phyloP scores from a whole-genome alignment of 1,140 invertebrate genomes.

The Euglossa dilemma region DNA sequence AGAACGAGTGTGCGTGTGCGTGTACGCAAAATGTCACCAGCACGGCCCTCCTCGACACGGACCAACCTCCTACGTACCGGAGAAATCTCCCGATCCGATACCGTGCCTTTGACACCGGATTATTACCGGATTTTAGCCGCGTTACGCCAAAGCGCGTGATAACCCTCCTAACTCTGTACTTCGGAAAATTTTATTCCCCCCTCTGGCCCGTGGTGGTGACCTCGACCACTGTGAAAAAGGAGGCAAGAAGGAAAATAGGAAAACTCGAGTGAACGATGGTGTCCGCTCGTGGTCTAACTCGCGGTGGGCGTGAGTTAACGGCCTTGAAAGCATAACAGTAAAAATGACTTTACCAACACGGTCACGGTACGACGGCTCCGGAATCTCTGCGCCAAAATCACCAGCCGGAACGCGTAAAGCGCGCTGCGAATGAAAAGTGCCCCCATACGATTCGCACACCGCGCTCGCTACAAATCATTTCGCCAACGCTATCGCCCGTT shows the following conservation, averaged over 20 bases:
- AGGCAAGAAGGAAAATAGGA: too few relatives aligned
- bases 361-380: slow-evolving; percentile 53
- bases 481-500: neutral
- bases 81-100: slow-evolving; percentile 1
- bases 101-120: slow-evolving; percentile 15
- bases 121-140: slow-evolving; percentile 21
- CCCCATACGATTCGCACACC: neutral
- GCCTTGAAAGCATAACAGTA: slow-evolving; percentile 62
- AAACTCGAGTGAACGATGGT: neutral
- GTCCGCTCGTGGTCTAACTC: neutral
- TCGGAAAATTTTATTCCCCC: too few relatives aligned
- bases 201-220: too few relatives aligned
- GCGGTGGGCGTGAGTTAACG: slow-evolving; percentile 16
- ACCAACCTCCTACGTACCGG: neutral
- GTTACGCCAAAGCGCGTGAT: neutral
- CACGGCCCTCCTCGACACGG: slow-evolving; percentile 21
- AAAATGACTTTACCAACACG: slow-evolving; percentile 46
- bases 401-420: slow-evolving; percentile 1
- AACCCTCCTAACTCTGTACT: neutral
- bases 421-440: slow-evolving; percentile 35
- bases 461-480: neutral
- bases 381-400: slow-evolving; percentile 40
- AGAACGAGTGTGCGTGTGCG: neutral
- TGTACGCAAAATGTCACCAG: slow-evolving; percentile 59
- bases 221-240: too few relatives aligned